Conservation (phyloP, 1,140 invertebrate species). For the Cecropterus lyciades region DNA sequence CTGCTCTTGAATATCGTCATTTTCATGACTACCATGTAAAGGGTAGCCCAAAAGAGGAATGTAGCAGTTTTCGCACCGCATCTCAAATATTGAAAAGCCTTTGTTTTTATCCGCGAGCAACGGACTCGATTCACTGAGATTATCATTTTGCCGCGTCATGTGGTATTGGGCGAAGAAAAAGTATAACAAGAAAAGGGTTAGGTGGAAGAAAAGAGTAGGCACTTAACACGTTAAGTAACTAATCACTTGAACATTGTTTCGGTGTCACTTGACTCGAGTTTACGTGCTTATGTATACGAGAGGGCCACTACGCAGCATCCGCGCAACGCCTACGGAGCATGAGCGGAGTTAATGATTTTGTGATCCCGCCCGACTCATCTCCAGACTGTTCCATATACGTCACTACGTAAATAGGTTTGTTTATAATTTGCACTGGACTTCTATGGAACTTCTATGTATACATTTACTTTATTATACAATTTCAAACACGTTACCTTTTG, state of each 20-base stretch:
- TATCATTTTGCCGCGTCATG: slow-evolving; percentile 69
- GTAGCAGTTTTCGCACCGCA: slow-evolving; percentile 78
- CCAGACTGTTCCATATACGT: slow-evolving; percentile 23
- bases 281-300: slow-evolving; percentile 36
- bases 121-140: slow-evolving; percentile 62
- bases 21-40: slow-evolving; percentile 81
- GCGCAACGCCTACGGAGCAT: slow-evolving; percentile 63
- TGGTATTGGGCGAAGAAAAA: slow-evolving; percentile 41
- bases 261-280: slow-evolving; percentile 38
- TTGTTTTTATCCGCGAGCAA: slow-evolving; percentile 58
- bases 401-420: slow-evolving; percentile 2
- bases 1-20: slow-evolving; percentile 78
- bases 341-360: slow-evolving; percentile 79
- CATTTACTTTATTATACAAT: not conserved
- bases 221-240: slow-evolving; percentile 33
- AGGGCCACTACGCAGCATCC: slow-evolving; percentile 63
- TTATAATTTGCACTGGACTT: not conserved
- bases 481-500: no score
- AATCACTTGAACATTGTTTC: slow-evolving; percentile 47
- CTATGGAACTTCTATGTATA: not conserved
- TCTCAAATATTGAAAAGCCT: slow-evolving; percentile 64
- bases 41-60: slow-evolving; percentile 78
- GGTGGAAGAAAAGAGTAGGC: slow-evolving; percentile 13
- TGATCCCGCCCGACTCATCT: slow-evolving; percentile 37
- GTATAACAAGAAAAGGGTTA: slow-evolving; percentile 25